Base-by-base conservation (phyloP, 2,113 vertebrate genomes). In the Myrmecobius fasciatus region DNA sequence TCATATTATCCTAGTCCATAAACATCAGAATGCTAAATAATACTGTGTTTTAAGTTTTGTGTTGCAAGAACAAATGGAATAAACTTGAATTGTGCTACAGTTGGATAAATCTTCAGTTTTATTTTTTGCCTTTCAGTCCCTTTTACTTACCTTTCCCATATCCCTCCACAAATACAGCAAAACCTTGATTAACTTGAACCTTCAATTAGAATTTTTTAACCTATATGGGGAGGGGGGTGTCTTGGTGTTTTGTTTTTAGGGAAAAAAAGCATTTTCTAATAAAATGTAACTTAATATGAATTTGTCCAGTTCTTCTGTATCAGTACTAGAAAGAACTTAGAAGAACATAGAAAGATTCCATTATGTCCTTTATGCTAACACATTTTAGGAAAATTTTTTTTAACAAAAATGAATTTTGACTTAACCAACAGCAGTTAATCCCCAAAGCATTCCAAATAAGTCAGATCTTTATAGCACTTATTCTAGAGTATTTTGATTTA, bases 11-110 rank as follows among this genome's bases (percentile, higher is more conserved):
- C 98, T 98, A 97, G 98, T 98, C 98, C 98, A 98, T 98, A 98
- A 97, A 96, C 98, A 98, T 98, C 97, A 95, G 98, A 98, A 98
- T 98, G 98, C 98, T 98, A 98, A 99, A 97, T 97, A 98, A 99
- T 98, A 98, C 98, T 97, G 98, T 99, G 98, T 99, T 98, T 98
- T 98, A 97, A 98, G 98, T 98, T 97, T 98, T 98, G 98, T 99
- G 98, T 98, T 98, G 98, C 98, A 98, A 98, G 98, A 99, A 98
- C 98, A 98, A 99, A 98, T 98, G 98, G 98, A 99, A 99, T 99
- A 99, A 99, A 99, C 98, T 99, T 99, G 98, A 99, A 98, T 98
- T 98, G 98, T 99, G 98, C 95, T 98, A 98, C 93, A 98, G 89
- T 53, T 89, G 22, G 90, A 3, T 96, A 67, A 95, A 97, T 97